Conservation (phyloP, 2,113 vertebrate species). For the Pithys albifrons region DNA sequence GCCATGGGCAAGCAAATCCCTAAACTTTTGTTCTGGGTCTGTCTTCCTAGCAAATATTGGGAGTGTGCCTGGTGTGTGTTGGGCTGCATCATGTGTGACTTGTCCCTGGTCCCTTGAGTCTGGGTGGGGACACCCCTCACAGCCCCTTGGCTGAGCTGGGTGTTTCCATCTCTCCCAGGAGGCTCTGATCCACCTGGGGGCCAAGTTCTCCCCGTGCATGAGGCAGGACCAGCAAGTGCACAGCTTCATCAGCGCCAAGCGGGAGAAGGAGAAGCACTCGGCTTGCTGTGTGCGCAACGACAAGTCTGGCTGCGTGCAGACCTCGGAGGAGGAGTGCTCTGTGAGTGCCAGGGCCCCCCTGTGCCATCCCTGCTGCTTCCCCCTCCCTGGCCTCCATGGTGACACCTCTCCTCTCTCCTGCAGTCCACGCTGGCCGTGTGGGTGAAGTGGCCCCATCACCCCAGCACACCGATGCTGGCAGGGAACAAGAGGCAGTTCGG, state of each 20-base stretch:
- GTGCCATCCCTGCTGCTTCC: not conserved
- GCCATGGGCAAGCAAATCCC: not conserved
- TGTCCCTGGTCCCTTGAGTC: not conserved
- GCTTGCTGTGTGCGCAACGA: constrained; percentile 97
- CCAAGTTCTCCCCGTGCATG: constrained; percentile 99
- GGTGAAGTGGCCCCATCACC: constrained; percentile 93
- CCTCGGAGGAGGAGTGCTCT: constrained; percentile 94
- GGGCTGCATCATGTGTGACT: not conserved
- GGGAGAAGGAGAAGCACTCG: constrained; percentile 88
- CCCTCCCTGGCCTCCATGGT: not conserved
- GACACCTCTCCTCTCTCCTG: constrained; percentile 11
- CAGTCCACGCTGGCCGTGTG: constrained; percentile 95
- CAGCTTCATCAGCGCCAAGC: constrained; percentile 85
- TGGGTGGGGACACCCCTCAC: accelerated
- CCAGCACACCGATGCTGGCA: constrained; percentile 83
- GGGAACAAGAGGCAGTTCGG: constrained; percentile 84
- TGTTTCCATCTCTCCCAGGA: constrained; percentile 75
- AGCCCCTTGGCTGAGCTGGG: not conserved
- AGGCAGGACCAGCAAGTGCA: constrained; percentile 94
- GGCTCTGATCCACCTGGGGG: constrained; percentile 95
- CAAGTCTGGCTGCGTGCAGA: constrained; percentile 93
- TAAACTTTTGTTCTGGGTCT: not conserved
- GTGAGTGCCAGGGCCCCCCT: constrained; percentile 68
- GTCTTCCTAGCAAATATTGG: not conserved
- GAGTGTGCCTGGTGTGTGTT: not conserved